phyloP scores from a whole-genome alignment of 2,888 invertebrate species.

The Oegoconia quadripuncta region DNA sequence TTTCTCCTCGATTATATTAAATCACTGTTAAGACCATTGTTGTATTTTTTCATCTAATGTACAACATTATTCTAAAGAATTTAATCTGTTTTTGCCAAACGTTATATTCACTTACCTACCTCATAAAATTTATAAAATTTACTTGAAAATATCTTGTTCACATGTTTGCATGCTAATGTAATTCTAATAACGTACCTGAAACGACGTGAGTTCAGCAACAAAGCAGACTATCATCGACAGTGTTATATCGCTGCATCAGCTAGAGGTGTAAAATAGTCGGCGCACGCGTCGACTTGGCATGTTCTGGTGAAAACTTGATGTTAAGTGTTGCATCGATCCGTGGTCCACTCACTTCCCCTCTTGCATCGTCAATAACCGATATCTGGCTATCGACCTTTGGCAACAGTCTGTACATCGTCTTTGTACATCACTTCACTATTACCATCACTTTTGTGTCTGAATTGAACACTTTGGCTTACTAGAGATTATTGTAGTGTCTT shows the following conservation, averaged over 20 bases:
- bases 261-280: constrained; percentile 62
- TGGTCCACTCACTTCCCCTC: constrained; percentile 37
- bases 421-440: constrained; percentile 45
- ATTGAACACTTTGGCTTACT: constrained; percentile 30
- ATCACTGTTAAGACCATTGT: constrained; percentile 35
- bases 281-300: constrained; percentile 67
- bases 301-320: constrained; percentile 39
- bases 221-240: constrained; percentile 79
- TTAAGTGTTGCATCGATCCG: constrained; percentile 44
- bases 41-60: constrained; percentile 26
- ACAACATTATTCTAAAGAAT: constrained; percentile 23
- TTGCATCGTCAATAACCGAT: constrained; percentile 19
- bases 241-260: constrained; percentile 67
- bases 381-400: constrained; percentile 27
- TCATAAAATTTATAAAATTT: neutral
- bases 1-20: constrained; percentile 34
- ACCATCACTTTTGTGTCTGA: constrained; percentile 16
- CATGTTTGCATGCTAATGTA: constrained; percentile 8
- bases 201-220: constrained; percentile 73
- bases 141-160: no score
- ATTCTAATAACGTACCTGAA: constrained; percentile 60
- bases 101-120: neutral
- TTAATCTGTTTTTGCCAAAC: constrained; percentile 15
- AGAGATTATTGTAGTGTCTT: constrained; percentile 3
- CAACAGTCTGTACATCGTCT: constrained; percentile 37